Conservation (phyloP, 2,797 vertebrate species). For the Syndactyla subalaris region DNA sequence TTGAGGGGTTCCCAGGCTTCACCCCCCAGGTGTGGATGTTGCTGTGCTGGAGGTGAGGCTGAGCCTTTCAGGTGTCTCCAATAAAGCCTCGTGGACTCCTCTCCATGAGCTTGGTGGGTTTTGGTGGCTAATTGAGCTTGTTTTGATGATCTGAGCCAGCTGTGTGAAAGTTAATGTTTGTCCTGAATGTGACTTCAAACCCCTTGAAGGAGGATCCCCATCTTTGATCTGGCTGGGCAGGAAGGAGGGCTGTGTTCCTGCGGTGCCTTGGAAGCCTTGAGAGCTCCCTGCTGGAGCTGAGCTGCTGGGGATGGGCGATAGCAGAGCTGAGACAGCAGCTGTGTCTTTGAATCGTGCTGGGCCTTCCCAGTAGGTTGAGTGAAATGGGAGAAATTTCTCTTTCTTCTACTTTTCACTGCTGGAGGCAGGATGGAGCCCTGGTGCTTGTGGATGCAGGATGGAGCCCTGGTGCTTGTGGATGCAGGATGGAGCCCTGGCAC, state of each 20-base stretch:
- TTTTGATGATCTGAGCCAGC: background rate
- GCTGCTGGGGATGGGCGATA: background rate
- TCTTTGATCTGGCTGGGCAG: conserved; percentile 25
- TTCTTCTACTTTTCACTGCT: background rate
- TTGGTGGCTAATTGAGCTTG: background rate
- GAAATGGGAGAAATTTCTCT: background rate
- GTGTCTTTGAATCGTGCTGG: background rate
- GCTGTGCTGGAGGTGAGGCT: background rate
- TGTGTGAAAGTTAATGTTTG: background rate
- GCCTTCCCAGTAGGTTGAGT: background rate
- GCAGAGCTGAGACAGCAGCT: background rate
- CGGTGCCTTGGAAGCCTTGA: background rate
- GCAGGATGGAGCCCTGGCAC: background rate
- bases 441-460: background rate
- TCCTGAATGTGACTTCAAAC: background rate
- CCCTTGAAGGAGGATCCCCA: background rate
- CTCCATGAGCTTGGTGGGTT: background rate
- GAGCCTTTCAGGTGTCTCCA: background rate
- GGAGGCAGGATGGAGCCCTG: background rate
- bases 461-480: background rate
- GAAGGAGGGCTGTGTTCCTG: background rate
- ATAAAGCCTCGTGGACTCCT: fast-evolving
- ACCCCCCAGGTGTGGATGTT: fast-evolving
- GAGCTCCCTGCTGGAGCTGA: background rate
- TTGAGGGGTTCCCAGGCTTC: background rate